Evolutionary conservation across 2,113 vertebrate genomes (phyloP).

Genomic region (Pleuronectes platessa): DNA sequence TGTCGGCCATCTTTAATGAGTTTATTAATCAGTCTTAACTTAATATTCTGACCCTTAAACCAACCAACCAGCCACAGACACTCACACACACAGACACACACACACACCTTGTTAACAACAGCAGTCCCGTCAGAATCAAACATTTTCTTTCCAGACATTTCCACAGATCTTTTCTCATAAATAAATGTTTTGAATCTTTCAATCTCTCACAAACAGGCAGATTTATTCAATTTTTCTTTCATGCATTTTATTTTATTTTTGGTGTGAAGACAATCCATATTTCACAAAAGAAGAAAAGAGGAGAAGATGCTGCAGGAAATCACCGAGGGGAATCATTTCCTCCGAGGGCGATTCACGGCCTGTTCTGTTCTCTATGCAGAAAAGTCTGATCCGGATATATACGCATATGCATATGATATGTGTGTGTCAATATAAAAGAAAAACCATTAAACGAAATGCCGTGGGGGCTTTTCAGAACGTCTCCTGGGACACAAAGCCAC

Average conservation of each 20-base stretch:
- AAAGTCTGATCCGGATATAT: not conserved
- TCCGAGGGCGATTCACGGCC: conserved; percentile 10
- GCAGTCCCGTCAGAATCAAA: not conserved
- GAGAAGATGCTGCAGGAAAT: conserved; percentile 6
- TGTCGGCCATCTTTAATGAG: no score
- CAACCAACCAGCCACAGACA: not conserved
- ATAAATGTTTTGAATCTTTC: not conserved
- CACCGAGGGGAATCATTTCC: conserved; percentile 21
- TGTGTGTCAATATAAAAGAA: not conserved
- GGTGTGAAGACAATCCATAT: not conserved
- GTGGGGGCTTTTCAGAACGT: conserved; percentile 11
- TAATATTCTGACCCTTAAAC: no score
- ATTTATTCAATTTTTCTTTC: not conserved
- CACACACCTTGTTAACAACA: not conserved
- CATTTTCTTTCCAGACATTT: not conserved
- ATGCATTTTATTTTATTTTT: not conserved
- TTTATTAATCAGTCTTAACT: no score
- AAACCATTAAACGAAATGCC: conserved; percentile 31
- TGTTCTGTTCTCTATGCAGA: conserved; percentile 24
- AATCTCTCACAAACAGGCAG: not conserved
- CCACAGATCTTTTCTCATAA: not conserved
- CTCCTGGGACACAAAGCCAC: not conserved
- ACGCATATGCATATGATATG: not conserved
- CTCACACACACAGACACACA: no score
- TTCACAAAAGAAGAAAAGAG: not conserved